Percentiles rank a stretch among this genome's conserved stretches.
phyloP scores from a whole-genome alignment of 2,113 vertebrate genomes.

The Plectropomus leopardus region DNA sequence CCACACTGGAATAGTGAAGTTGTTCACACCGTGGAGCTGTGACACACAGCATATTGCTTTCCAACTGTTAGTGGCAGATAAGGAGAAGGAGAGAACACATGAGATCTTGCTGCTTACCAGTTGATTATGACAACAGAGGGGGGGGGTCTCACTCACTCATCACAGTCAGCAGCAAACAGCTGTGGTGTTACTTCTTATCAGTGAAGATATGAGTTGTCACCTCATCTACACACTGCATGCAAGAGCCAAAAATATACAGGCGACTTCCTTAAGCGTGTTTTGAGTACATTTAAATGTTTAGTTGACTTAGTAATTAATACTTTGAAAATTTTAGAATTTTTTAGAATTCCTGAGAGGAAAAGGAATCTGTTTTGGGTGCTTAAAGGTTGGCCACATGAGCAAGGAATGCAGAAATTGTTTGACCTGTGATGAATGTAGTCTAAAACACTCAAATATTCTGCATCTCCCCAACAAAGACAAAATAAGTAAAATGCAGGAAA shows the following conservation, averaged over 20 bases:
- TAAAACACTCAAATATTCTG: too few relatives aligned
- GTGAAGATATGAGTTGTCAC: conserved; percentile 48
- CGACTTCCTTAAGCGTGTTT: conserved; percentile 18
- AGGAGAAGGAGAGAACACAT: conserved; percentile 42
- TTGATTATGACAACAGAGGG: conserved; percentile 54
- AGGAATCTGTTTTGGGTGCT: too few relatives aligned
- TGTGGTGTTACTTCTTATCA: conserved; percentile 67
- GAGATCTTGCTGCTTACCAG: conserved; percentile 46
- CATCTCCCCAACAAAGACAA: too few relatives aligned
- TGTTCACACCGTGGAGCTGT: conserved; percentile 49
- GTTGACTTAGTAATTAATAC: not conserved
- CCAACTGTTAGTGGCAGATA: conserved; percentile 77
- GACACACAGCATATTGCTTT: conserved; percentile 43
- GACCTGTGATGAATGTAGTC: too few relatives aligned
- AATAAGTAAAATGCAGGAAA: too few relatives aligned
- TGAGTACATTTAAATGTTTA: not conserved
- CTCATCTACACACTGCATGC: conserved; percentile 35
- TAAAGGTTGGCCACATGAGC: too few relatives aligned
- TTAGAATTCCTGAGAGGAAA: too few relatives aligned
- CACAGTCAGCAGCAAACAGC: conserved; percentile 54
- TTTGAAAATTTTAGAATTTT: too few relatives aligned
- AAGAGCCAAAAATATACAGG: conserved; percentile 33
- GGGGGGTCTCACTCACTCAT: conserved; percentile 40
- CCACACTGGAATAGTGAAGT: conserved; percentile 33
- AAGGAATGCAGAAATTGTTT: too few relatives aligned